Base-by-base conservation (phyloP, 2,797 vertebrate genomes). In the Darevskia nairensis region DNA sequence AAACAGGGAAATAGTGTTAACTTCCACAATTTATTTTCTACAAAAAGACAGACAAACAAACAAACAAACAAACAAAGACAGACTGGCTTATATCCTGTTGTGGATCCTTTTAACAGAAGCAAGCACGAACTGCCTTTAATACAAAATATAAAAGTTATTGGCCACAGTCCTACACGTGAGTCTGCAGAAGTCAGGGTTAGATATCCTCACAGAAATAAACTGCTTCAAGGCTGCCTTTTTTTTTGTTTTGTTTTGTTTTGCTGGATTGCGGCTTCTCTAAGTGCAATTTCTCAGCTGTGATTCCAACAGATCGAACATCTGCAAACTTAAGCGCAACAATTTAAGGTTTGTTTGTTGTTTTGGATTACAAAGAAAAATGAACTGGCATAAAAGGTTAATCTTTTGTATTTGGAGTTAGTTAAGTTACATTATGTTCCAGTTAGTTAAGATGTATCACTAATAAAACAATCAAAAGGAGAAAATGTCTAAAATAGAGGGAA, bases 71-170 rank as follows among this genome's bases (percentile, higher is more conserved):
- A 27, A 77, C 15, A 88, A 78, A 68, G 27, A 74, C 3, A 69
- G 76, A 8, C 46, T 79, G 39, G 21, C 9, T 74, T 64, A 59
- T 74, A 79, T 88, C 68, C 87, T 78, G 59, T 76, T 87, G 27
- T 32, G 2, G 27, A 50, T 44, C 21, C 17, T n/a, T 88, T 77
- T 71, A 64, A 71, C 66, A 78, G 0, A 39, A 86, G 8, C 23
- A 21, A 85, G 55, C 41, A 85, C 41, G 17, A 76, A 78, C 39
- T 35, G 61, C 46, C 35, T 69, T 86, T 79, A 79, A 79, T 3
- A 41, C 72, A 77, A 86, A 78, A 78, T 55, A 71, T 41, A 44
- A 6, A 15, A 25, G 21, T 61, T 61, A 61, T 25, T 72, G 9
- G 17, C 25, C 46, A 59, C 6, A 72, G 59, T 59, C 66, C 23